Base-by-base conservation (phyloP, 1,140 invertebrate genomes). In the Drosophila nigromelanica region DNA sequence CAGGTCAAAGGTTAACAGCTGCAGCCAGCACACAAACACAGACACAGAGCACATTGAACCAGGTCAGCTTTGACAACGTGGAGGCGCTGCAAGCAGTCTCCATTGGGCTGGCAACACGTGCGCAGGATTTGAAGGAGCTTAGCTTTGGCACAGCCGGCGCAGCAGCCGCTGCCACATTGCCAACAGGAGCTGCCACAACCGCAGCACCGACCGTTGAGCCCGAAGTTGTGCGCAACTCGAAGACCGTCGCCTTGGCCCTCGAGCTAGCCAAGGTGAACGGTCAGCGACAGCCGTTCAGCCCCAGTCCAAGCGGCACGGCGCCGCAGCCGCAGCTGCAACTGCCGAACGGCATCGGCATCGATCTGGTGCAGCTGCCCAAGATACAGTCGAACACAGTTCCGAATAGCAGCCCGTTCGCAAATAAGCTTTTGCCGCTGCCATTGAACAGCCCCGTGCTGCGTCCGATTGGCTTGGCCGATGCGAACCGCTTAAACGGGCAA, bases 1-100 rank as follows among this genome's bases (percentile, higher is more conserved):
- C 43, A 64, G 14, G 27, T 51, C 27, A 51, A 21, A 18, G 12
- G 27, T 11, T 33, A 2, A 51, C 14, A 51, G 48, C 21, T 24
- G 21, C 21, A 14, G 30, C 30, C 12, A 47, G 3, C 50, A 54
- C 47, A 66, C 42, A 50, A 42, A 40, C 42, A 73, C 47, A 18
- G 37, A 40, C 8, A 40, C 10, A 21, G 21, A 52, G 14, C n/a
- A 4, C 24, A 14, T 2, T 27, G 14, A n/a, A 21, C 54, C 37
- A 42, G 52, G 27, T 24, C 6, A 40, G 1, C 10, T 54, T 39
- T 11, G 15, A 54, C 15, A 37, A 37, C n/a, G 51, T 39, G 15
- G 51, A 37, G 18, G 51, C 51, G 2, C 1, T 54, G 15, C 51
- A 39, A 2, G 15, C 11, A 15, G 51, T 35, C 1, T 21, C 51